These are phyloP conservation scores for Oenanthe oenanthe DNA, from an alignment of 2,113 vertebrate genomes.

Conservation along the genomic window DNA sequence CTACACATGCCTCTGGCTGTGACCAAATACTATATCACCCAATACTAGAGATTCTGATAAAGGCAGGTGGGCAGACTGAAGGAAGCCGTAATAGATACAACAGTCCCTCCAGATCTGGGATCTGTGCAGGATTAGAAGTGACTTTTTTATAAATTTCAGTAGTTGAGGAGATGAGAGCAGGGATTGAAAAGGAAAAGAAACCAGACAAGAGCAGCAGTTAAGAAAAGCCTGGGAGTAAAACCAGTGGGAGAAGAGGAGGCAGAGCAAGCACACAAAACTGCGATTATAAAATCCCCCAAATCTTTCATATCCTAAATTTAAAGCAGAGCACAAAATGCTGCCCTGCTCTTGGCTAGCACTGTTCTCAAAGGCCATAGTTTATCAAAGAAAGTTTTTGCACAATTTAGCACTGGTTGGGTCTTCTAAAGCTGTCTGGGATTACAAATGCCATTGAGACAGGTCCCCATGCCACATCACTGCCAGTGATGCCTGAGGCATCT, in stretches of 20 bases:
- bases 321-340: not conserved
- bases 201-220: not conserved
- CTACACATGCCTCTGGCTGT: fast-evolving
- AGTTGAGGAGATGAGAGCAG: not conserved
- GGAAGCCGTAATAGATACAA: fast-evolving
- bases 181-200: not conserved
- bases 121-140: not conserved
- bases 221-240: not conserved
- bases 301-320: not conserved
- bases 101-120: not conserved
- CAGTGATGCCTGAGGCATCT: not conserved
- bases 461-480: fast-evolving
- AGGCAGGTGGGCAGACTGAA: not conserved
- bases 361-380: not conserved
- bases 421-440: not conserved
- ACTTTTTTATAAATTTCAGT: not conserved
- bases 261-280: not conserved
- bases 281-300: not conserved
- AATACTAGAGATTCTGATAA: fast-evolving
- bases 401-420: not conserved
- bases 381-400: not conserved
- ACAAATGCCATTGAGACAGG: not conserved
- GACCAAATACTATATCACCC: not conserved
- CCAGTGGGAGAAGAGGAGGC: not conserved
- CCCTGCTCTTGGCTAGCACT: not conserved